Evolutionary conservation across 2,888 invertebrate species (phyloP).

Genomic region (Yponomeuta sedellus): DNA sequence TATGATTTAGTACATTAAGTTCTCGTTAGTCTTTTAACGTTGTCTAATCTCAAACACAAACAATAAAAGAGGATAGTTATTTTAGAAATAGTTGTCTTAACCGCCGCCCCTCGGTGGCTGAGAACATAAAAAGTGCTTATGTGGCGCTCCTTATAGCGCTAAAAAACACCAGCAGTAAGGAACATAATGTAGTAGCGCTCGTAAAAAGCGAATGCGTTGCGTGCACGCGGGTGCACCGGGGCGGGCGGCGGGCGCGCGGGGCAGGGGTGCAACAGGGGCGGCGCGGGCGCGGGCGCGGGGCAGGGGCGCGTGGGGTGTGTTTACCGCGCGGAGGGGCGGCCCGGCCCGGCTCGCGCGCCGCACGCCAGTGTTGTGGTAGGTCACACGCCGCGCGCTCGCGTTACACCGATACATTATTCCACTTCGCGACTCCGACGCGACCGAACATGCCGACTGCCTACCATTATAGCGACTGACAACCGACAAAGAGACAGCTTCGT

Average conservation of each 20-base stretch:
- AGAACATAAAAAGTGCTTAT: constrained; percentile 74
- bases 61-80: constrained; percentile 8
- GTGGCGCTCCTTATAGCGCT: constrained; percentile 60
- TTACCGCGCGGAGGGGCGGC: constrained; percentile 58
- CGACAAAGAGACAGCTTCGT: not conserved
- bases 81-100: constrained; percentile 15
- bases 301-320: constrained; percentile 66
- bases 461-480: constrained; percentile 2
- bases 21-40: not conserved
- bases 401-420: constrained; percentile 47
- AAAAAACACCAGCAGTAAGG: constrained; percentile 65
- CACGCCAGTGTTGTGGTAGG: constrained; percentile 80
- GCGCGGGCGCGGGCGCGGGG: constrained; percentile 25
- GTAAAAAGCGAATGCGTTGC: constrained; percentile 73
- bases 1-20: not conserved
- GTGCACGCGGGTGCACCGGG: constrained; percentile 68
- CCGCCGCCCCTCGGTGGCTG: constrained; percentile 50
- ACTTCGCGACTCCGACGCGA: constrained; percentile 54
- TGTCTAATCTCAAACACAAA: not conserved
- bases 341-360: constrained; percentile 29
- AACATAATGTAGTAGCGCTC: constrained; percentile 71
- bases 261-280: constrained; percentile 26
- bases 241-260: constrained; percentile 24
- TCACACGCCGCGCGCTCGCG: constrained; percentile 65
- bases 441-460: constrained; percentile 48